Evolutionary conservation across 2,797 vertebrate genomes (phyloP).

Genomic region (Centroberyx gerrardi): DNA sequence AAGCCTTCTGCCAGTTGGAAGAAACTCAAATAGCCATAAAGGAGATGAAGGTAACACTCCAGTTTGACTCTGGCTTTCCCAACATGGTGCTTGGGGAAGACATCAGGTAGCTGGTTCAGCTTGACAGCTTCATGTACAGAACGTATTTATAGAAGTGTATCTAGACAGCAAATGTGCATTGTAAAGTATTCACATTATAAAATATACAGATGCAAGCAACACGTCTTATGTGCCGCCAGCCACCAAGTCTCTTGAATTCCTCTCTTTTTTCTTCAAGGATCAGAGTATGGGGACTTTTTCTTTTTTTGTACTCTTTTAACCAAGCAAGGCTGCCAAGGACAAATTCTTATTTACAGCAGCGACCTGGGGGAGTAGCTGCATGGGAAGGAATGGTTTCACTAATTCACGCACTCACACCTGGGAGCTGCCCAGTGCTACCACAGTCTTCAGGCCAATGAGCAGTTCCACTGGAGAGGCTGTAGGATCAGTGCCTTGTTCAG

Average conservation of each 20-base stretch:
- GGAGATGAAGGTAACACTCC: too few species aligned
- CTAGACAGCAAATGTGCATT: not conserved
- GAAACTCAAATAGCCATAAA: not conserved
- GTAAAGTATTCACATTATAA: not conserved
- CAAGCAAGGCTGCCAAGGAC: constrained; percentile 22
- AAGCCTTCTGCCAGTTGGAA: not conserved
- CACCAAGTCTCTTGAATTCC: too few species aligned
- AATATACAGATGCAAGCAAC: constrained; percentile 3
- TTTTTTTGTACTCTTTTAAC: constrained; percentile 21
- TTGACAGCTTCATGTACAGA: too few species aligned
- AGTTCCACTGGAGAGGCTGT: constrained; percentile 8
- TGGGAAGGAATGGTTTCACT: constrained; percentile 46
- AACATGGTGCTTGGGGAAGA: too few species aligned
- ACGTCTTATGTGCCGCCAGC: not conserved
- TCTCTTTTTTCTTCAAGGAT: constrained; percentile 11
- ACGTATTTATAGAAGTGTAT: not conserved
- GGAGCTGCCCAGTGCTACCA: constrained; percentile 45
- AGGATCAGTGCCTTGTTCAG: constrained; percentile 2
- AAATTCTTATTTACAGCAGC: constrained; percentile 52
- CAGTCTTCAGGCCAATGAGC: constrained; percentile 9
- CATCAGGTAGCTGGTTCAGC: too few species aligned
- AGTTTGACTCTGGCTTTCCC: too few species aligned
- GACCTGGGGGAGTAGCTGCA: constrained; percentile 53
- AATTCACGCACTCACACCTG: constrained; percentile 58
- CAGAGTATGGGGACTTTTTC: not conserved